Conservation (phyloP, 2,888 invertebrate species). For the Tanaodytes sp. region DNA sequence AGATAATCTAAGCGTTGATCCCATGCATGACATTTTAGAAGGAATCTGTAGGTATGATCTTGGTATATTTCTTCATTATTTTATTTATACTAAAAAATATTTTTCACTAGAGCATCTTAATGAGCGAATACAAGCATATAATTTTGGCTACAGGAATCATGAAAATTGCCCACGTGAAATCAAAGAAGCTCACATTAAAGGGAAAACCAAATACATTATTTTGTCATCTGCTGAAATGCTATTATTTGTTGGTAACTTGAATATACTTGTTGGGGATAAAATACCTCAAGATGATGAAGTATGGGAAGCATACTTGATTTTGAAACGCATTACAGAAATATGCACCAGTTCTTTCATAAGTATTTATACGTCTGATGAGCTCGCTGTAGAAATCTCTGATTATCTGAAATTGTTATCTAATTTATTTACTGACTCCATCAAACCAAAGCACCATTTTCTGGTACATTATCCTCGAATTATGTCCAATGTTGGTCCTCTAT, state of each 20-base stretch:
- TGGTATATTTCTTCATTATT: background rate
- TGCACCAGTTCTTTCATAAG: background rate
- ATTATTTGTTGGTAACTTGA: conserved; percentile 18
- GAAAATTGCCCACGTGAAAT: conserved; percentile 32
- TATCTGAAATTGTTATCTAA: background rate
- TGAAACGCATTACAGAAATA: conserved; percentile 7
- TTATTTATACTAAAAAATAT: too few species aligned
- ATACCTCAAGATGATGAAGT: conserved; percentile 21
- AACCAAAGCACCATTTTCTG: conserved; percentile 1
- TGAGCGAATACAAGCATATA: background rate
- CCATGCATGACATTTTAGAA: too few species aligned
- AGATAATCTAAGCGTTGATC: conserved; percentile 27
- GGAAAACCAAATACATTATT: conserved; percentile 15
- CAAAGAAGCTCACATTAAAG: conserved; percentile 1
- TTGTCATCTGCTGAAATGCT: conserved; percentile 27
- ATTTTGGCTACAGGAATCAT: background rate
- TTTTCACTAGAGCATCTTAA: background rate
- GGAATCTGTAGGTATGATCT: background rate
- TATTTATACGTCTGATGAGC: background rate
- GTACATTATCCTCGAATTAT: conserved; percentile 9
- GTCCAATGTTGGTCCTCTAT: background rate
- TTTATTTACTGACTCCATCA: conserved; percentile 1
- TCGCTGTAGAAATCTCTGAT: background rate
- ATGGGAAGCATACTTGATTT: conserved; percentile 13
- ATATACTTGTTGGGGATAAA: conserved; percentile 25